A percentile compares a stretch with the other conserved stretches of the same genome.
These are phyloP conservation scores for Eurytoma californica DNA, from an alignment of 2,888 invertebrate species.

Conservation along the genomic window DNA sequence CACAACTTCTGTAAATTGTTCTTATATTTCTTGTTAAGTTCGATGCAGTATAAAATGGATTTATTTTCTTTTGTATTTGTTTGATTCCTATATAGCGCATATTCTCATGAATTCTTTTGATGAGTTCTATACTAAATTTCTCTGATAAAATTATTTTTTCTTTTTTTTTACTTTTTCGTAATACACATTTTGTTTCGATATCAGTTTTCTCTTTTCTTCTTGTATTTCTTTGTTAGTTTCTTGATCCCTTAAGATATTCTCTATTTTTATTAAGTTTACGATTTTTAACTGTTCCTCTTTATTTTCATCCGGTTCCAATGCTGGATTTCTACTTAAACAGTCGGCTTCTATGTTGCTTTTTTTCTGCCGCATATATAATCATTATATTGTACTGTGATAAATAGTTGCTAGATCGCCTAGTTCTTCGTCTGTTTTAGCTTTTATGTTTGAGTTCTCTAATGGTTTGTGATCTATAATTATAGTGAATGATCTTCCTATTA, in stretches of 20 bases:
- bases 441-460: slow-evolving; percentile 58
- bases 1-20: slow-evolving; percentile 24
- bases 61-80: slow-evolving; percentile 46
- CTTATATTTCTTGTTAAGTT: slow-evolving; percentile 52
- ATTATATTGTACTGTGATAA: slow-evolving; percentile 60
- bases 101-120: slow-evolving; percentile 40
- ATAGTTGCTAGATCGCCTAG: slow-evolving; percentile 55
- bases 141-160: slow-evolving; percentile 54
- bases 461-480: slow-evolving; percentile 58
- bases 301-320: slow-evolving; percentile 53
- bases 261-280: neutral
- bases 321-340: slow-evolving; percentile 59
- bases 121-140: slow-evolving; percentile 45
- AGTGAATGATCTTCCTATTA: slow-evolving; percentile 55
- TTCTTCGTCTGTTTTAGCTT: slow-evolving; percentile 57
- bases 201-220: neutral
- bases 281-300: slow-evolving; percentile 17
- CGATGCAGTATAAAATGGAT: slow-evolving; percentile 4
- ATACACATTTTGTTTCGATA: slow-evolving; percentile 45
- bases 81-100: slow-evolving; percentile 52
- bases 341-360: slow-evolving; percentile 58
- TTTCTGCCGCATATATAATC: slow-evolving; percentile 58
- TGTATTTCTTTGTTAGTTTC: slow-evolving; percentile 42
- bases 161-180: slow-evolving; percentile 49
- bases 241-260: slow-evolving; percentile 50